Conservation (phyloP, 2,888 invertebrate genomes). For the Catocala fraxini region DNA sequence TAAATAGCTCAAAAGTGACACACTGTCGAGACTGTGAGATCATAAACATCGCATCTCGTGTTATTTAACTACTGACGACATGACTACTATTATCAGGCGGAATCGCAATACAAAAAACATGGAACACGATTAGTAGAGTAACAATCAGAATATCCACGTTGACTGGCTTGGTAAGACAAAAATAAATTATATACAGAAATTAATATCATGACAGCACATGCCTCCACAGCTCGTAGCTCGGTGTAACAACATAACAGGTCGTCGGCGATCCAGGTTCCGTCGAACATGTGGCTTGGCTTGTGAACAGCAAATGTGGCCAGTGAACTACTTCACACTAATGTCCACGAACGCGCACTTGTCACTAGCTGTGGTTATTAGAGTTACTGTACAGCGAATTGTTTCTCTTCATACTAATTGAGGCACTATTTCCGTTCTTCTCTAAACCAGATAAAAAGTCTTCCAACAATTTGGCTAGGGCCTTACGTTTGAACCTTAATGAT, state of each 20-base stretch:
- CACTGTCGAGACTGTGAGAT: conserved; percentile 48
- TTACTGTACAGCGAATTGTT: conserved; percentile 73
- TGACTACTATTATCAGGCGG: conserved; percentile 53
- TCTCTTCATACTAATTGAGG: conserved; percentile 73
- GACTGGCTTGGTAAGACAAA: conserved; percentile 41
- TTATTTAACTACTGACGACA: conserved; percentile 46
- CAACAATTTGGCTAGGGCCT: conserved; percentile 90
- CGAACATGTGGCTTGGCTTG: conserved; percentile 29
- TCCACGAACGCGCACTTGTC: conserved; percentile 54
- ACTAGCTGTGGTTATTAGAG: conserved; percentile 79
- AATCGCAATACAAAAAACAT: conserved; percentile 48
- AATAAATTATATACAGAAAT: conserved; percentile 42
- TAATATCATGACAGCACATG: conserved; percentile 48
- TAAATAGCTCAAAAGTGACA: conserved; percentile 39
- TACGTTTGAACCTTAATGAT: conserved; percentile 92
- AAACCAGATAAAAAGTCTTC: conserved; percentile 89
- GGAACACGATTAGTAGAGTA: conserved; percentile 44
- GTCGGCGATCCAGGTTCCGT: conserved; percentile 21
- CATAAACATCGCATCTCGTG: conserved; percentile 47
- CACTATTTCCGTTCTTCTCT: conserved; percentile 84
- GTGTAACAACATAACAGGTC: conserved; percentile 4
- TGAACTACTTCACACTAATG: conserved; percentile 45
- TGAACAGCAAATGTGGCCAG: conserved; percentile 42
- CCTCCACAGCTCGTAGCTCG: conserved; percentile 5
- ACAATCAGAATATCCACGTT: conserved; percentile 42